phyloP scores from a whole-genome alignment of 35 echinoderm and acorn worm species.

The Strongylocentrotus purpuratus region DNA sequence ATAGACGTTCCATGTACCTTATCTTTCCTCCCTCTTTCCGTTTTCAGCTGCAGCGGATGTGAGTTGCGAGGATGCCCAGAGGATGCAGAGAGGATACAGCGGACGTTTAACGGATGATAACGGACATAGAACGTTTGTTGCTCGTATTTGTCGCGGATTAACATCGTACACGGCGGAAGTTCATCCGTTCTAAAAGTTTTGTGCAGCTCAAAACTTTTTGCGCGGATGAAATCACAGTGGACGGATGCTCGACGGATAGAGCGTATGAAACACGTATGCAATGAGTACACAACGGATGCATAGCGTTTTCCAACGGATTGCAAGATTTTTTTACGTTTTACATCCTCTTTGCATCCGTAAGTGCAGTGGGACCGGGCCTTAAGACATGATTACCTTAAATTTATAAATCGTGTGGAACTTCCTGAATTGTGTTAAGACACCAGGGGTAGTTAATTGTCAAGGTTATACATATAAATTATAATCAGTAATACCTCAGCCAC shows the following conservation, averaged over 20 bases:
- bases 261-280: conserved; percentile 34
- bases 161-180: conserved; percentile 38
- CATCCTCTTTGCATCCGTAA: no score
- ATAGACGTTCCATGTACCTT: conserved; percentile 28
- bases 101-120: conserved; percentile 41
- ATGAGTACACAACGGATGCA: conserved; percentile 34
- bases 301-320: conserved; percentile 39
- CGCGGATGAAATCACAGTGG: conserved; percentile 38
- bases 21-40: conserved; percentile 29
- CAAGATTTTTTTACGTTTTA: no score
- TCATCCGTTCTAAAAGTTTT: not conserved
- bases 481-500: no score
- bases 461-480: no score
- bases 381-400: no score
- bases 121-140: conserved; percentile 31
- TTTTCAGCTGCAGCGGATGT: conserved; percentile 35
- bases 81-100: not conserved
- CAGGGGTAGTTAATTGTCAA: no score
- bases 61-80: not conserved
- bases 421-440: no score
- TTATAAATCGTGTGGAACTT: no score
- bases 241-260: conserved; percentile 42
- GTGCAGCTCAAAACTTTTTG: conserved; percentile 35
- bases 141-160: conserved; percentile 18
- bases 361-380: no score